Base-by-base conservation (phyloP, 2,797 vertebrate species). In the Euthynnus affinis region DNA sequence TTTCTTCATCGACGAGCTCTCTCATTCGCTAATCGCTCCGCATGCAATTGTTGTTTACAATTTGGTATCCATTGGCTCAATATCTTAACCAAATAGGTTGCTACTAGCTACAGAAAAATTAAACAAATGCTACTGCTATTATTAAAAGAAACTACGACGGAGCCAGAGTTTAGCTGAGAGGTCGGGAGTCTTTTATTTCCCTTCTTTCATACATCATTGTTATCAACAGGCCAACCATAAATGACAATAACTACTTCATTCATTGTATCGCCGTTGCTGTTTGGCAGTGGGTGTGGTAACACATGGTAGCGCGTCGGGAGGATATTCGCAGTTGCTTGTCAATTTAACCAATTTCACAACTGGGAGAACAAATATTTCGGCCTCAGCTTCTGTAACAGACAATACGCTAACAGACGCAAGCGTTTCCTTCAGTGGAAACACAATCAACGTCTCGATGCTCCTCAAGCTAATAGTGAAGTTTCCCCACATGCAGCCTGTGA, bases 11-110 rank as follows among this genome's bases (percentile, higher is more conserved):
- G 84, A 63, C 60, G 74, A 82, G 68, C 58, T 74, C 71, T 59
- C 59, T 83, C 64, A 95, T 94, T 95, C 93, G 94, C 72, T 76
- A 6, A 48, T 12, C 18, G 14, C 53, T 37, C 51, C 8, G 46
- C 80, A 76, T 71, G 85, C 80, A 59, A 84, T 80, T 86, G 79
- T 82, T 93, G 90, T 93, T 93, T 92, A 91, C 88, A 90, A 84
- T 51, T 83, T 83, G 40, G 49, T 29, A 9, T 67, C 40, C 63
- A 9, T 8, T 6, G 13, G 7, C 61, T 52, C 1, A 6, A 4
- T 13, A 59, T 49, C 2, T 27, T 12, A 5, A 49, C 10, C 6
- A 1, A 34, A 23, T 0, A 40, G 17, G 23, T 56, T 49, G 18
- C 46, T 22, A 15, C 9, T 0, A 42, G n/a, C 15, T 44, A 2